A percentile compares a stretch with the other conserved stretches of the same genome.
Conservation (phyloP, 1,140 invertebrate species). For the Rhyacophila brunnea region DNA sequence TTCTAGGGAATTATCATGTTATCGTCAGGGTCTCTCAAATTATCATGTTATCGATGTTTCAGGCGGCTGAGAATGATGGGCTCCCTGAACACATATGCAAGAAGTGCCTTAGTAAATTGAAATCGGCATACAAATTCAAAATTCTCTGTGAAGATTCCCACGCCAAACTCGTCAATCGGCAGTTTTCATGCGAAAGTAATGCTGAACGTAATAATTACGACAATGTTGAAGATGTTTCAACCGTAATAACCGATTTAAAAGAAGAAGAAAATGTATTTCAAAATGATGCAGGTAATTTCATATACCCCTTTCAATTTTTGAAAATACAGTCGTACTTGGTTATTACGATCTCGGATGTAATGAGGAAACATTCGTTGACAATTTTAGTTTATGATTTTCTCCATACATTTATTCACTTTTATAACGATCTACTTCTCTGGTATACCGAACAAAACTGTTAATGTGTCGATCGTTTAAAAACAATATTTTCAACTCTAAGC, state of each 20-base stretch:
- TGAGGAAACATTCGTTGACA: no score
- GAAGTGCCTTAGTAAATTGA: slow-evolving; percentile 37
- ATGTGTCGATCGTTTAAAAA: no score
- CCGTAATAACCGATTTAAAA: neutral
- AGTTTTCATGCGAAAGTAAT: neutral
- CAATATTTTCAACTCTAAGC: no score
- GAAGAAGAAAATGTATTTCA: neutral
- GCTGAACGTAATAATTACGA: neutral
- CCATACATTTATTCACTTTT: no score
- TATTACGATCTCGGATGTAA: no score
- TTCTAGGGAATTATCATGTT: neutral
- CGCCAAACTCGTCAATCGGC: slow-evolving; percentile 20
- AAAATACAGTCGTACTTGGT: no score
- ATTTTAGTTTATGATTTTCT: no score
- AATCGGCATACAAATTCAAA: slow-evolving; percentile 39
- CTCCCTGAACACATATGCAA: slow-evolving; percentile 36
- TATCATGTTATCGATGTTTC: neutral
- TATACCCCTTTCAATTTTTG: no score
- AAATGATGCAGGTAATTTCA: neutral
- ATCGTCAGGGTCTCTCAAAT: neutral
- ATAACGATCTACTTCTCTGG: no score
- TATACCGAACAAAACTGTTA: no score
- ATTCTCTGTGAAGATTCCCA: slow-evolving; percentile 31
- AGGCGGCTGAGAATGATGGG: slow-evolving; percentile 37
- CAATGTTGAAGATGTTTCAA: no score